Evolutionary conservation across 2,113 vertebrate species (phyloP).

Genomic region (Strix aluco): DNA sequence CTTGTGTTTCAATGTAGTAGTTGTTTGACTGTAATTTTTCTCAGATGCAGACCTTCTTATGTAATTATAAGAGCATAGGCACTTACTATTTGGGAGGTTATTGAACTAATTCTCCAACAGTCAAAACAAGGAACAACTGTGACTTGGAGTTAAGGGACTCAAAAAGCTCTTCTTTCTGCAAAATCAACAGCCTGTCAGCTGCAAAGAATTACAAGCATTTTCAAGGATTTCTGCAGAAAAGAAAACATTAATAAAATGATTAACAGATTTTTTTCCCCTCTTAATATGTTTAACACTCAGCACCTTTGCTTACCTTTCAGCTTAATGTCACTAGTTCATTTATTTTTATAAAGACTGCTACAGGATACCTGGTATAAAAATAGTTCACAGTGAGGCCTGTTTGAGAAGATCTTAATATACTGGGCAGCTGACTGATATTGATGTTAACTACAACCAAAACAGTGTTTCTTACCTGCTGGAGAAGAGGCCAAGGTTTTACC

Average conservation of each 20-base stretch:
- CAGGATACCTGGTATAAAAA: constrained; percentile 38
- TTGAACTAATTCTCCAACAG: constrained; percentile 31
- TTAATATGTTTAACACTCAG: constrained; percentile 60
- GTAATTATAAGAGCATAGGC: not conserved
- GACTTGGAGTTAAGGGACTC: constrained; percentile 20
- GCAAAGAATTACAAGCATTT: constrained; percentile 64
- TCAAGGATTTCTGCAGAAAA: constrained; percentile 62
- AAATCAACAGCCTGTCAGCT: constrained; percentile 64
- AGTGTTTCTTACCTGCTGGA: not conserved
- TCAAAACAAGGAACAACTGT: constrained; percentile 65
- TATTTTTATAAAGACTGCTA: constrained; percentile 59
- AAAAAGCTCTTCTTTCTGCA: constrained; percentile 59
- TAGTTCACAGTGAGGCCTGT: constrained; percentile 32
- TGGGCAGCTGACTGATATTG: not conserved
- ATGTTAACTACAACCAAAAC: not conserved
- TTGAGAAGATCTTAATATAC: constrained; percentile 7
- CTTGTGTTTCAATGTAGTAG: constrained; percentile 11
- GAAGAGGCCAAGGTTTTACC: not conserved
- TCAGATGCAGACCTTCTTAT: constrained; percentile 24
- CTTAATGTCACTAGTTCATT: constrained; percentile 67
- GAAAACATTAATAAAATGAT: constrained; percentile 68
- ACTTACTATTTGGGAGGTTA: constrained; percentile 38
- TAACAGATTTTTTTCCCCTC: constrained; percentile 7
- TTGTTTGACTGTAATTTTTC: constrained; percentile 40
- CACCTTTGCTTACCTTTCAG: constrained; percentile 66